phyloP scores from a whole-genome alignment of 2,888 invertebrate genomes.

The Melinaea marsaeus region DNA sequence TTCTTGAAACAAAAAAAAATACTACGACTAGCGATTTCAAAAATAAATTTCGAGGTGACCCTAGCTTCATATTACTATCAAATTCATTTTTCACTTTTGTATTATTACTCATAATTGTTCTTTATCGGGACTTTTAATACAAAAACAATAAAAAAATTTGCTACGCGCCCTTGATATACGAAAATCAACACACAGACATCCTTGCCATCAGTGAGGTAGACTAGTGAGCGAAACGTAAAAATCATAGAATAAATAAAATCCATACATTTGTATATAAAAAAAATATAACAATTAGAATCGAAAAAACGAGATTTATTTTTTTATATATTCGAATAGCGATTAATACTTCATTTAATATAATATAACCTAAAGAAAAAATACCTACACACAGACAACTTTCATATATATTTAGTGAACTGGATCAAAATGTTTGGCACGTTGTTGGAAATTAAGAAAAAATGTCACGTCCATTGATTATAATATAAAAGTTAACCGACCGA shows the following conservation, averaged over 20 bases:
- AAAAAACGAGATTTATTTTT: background rate
- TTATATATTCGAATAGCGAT: too few relatives aligned
- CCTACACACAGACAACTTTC: too few relatives aligned
- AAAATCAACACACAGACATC: background rate
- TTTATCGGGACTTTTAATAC: background rate
- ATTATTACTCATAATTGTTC: constrained; percentile 6
- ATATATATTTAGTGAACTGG: too few relatives aligned
- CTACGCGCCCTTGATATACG: background rate
- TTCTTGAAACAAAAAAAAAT: constrained; percentile 3
- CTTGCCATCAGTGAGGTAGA: constrained; percentile 3
- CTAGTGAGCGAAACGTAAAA: constrained; percentile 2
- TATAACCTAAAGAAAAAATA: too few relatives aligned
- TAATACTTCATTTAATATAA: too few relatives aligned
- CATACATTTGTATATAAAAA: background rate
- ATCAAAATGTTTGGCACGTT: too few relatives aligned
- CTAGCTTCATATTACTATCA: constrained; percentile 1
- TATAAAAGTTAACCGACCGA: too few relatives aligned
- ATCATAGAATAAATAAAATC: background rate
- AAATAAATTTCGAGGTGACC: too few relatives aligned
- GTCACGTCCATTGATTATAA: too few relatives aligned
- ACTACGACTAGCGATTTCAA: background rate
- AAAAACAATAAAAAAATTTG: background rate
- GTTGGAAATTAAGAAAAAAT: too few relatives aligned
- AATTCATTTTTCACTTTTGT: constrained; percentile 12
- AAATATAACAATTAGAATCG: background rate